phyloP scores from a whole-genome alignment of 2,113 vertebrate genomes.

The Glaucidium brasilianum region DNA sequence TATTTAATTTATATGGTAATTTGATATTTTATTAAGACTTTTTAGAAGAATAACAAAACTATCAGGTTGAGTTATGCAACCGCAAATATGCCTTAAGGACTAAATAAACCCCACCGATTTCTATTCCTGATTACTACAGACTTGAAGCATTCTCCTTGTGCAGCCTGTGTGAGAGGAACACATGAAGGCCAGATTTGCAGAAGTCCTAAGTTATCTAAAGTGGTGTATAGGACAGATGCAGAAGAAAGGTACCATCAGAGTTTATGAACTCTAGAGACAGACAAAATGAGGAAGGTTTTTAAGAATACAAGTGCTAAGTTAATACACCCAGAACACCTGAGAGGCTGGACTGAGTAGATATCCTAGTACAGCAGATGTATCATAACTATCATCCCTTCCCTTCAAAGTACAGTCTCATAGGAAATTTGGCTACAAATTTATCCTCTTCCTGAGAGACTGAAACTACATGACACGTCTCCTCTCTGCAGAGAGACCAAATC shows the following conservation, averaged over 20 bases:
- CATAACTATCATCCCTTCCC: not conserved
- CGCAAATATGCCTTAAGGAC: not conserved
- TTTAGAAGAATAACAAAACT: not conserved
- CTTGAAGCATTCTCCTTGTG: not conserved
- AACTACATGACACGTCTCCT: not conserved
- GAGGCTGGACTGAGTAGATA: not conserved
- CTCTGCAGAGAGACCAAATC: not conserved
- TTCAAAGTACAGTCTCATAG: not conserved
- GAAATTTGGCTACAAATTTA: not conserved
- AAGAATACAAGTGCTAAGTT: not conserved
- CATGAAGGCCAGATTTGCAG: not conserved
- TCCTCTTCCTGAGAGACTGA: not conserved
- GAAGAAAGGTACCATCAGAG: not conserved
- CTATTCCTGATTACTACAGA: not conserved
- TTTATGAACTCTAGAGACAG: not conserved
- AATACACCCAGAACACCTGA: not conserved
- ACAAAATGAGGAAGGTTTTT: not conserved
- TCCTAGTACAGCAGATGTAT: not conserved
- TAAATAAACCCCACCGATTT: not conserved
- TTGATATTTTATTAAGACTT: not conserved
- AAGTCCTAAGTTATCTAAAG: not conserved
- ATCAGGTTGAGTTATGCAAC: not conserved
- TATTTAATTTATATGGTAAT: not conserved
- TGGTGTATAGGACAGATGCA: not conserved
- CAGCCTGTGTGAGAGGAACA: not conserved